Evolutionary conservation across 2,797 vertebrate species (phyloP).

Genomic region (Rhinella marina): DNA sequence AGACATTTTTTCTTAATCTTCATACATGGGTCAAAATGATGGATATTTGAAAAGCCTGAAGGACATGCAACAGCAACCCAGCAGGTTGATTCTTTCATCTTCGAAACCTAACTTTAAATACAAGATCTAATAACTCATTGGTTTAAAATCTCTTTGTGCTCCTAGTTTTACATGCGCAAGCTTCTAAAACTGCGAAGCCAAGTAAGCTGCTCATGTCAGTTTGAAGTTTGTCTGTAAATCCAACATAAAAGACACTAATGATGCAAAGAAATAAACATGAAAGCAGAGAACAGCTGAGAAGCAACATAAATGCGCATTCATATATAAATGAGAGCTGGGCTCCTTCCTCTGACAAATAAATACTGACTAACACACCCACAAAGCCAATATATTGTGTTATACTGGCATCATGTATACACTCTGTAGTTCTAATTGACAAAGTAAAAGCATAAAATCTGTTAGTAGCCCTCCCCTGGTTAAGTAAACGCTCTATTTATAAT

Average conservation of each 20-base stretch:
- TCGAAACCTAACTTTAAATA: background rate
- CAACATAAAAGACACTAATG: constrained; percentile 20
- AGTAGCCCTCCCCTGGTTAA: no score
- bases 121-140: no score
- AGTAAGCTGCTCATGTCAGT: background rate
- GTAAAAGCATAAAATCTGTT: no score
- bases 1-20: background rate
- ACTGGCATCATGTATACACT: background rate
- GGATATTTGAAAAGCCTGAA: background rate
- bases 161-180: background rate
- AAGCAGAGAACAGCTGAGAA: background rate
- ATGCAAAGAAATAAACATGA: background rate
- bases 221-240: background rate
- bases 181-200: background rate
- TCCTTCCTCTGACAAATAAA: background rate
- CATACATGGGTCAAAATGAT: background rate
- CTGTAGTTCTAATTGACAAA: no score
- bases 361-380: background rate
- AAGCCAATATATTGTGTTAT: background rate
- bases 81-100: background rate
- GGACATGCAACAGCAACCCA: background rate
- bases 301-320: background rate
- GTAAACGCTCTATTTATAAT: no score
- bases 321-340: background rate
- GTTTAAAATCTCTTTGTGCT: background rate